Evolutionary conservation across 2,888 invertebrate species (phyloP).

Genomic region (Opisthograptis luteolata): DNA sequence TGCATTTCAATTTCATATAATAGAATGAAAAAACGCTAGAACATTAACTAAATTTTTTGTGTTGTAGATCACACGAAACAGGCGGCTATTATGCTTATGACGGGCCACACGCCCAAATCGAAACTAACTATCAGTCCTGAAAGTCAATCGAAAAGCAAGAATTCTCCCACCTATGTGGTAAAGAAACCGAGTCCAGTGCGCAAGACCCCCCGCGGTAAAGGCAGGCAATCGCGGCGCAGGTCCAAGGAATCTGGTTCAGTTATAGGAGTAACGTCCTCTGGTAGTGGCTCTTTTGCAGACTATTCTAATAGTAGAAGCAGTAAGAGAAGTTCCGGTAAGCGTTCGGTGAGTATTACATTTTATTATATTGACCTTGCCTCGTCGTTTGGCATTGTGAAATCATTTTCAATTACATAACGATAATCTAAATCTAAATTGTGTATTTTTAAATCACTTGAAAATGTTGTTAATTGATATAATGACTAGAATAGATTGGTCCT

Average conservation of each 20-base stretch:
- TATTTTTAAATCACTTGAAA: too few species aligned
- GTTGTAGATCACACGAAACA: constrained; percentile 73
- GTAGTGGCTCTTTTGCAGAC: constrained; percentile 14
- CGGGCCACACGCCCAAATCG: constrained; percentile 64
- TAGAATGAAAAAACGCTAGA: too few species aligned
- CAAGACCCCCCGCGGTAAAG: constrained; percentile 24
- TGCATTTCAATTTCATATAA: too few species aligned
- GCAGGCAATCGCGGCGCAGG: constrained; percentile 15
- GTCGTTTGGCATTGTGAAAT: too few species aligned
- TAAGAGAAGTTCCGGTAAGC: constrained; percentile 23
- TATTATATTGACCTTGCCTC: too few species aligned
- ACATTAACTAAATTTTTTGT: background rate
- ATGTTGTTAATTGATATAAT: too few species aligned
- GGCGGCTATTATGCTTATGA: constrained; percentile 75
- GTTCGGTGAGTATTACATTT: constrained; percentile 28
- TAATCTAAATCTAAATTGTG: too few species aligned
- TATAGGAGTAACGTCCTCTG: constrained; percentile 24
- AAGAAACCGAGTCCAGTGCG: constrained; percentile 45
- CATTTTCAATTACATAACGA: too few species aligned
- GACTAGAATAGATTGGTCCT: too few species aligned
- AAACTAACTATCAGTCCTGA: constrained; percentile 29
- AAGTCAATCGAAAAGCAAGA: constrained; percentile 12
- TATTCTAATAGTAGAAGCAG: constrained; percentile 19
- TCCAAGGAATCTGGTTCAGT: constrained; percentile 19
- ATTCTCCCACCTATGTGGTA: constrained; percentile 41